Conservation (phyloP, 2,888 invertebrate genomes). For the Drosophila cracens region DNA sequence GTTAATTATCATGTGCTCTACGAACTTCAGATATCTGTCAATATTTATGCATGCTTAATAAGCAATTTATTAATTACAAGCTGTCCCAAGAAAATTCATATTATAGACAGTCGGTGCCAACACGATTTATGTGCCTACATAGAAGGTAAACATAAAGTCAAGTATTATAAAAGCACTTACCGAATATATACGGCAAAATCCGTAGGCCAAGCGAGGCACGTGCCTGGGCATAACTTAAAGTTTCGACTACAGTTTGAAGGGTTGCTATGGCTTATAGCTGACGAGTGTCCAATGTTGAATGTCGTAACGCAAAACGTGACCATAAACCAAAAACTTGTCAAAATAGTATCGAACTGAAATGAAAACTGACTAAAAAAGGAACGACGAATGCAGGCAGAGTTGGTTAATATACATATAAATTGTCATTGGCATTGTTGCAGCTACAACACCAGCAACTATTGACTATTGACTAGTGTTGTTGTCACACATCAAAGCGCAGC, state of each 20-base stretch:
- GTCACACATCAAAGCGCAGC: conserved; percentile 74
- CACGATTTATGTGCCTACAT: background rate
- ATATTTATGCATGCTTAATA: conserved; percentile 10
- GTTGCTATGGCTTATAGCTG: conserved; percentile 13
- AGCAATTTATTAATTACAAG: background rate
- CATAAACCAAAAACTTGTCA: conserved; percentile 60
- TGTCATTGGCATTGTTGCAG: conserved; percentile 64
- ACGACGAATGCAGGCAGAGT: conserved; percentile 18
- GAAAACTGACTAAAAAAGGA: conserved; percentile 15
- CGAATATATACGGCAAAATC: conserved; percentile 16
- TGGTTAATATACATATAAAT: conserved; percentile 64
- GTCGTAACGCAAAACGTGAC: conserved; percentile 62
- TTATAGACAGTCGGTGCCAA: background rate
- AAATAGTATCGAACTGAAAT: conserved; percentile 41
- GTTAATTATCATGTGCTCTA: background rate
- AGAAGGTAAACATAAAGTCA: conserved; percentile 7
- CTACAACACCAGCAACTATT: background rate
- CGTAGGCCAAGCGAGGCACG: conserved; percentile 7
- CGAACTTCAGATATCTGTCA: background rate
- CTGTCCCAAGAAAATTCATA: background rate
- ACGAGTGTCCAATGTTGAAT: conserved; percentile 37
- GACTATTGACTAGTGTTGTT: conserved; percentile 69
- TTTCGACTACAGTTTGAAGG: conserved; percentile 16
- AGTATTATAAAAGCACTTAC: conserved; percentile 8
- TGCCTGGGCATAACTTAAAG: conserved; percentile 18